phyloP scores from a whole-genome alignment of 1,140 invertebrate species.

The Trichonephila clavata region DNA sequence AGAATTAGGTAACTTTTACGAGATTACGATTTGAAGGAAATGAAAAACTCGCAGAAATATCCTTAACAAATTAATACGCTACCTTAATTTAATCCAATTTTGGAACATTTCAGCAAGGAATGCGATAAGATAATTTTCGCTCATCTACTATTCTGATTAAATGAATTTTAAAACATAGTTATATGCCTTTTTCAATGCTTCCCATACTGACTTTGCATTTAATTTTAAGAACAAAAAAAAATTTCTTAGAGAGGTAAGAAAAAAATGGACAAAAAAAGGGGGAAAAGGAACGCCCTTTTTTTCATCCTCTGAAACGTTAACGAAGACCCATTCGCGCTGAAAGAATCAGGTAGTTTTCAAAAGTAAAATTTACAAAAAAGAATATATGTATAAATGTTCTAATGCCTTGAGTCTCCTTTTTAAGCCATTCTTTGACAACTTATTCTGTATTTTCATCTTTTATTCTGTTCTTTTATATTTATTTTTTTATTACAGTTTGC shows the following conservation, averaged over 20 bases:
- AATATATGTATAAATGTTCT: slow-evolving; percentile 7
- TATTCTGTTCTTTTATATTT: neutral
- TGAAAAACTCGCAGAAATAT: neutral
- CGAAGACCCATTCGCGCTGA: neutral
- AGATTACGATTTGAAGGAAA: no score
- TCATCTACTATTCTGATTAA: neutral
- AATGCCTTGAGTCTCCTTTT: neutral
- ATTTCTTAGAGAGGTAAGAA: neutral
- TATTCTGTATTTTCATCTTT: neutral
- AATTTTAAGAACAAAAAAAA: neutral
- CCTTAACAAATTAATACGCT: neutral
- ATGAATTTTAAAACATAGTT: neutral
- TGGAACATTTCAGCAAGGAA: neutral
- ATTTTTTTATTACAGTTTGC: neutral
- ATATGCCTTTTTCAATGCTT: neutral
- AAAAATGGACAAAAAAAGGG: neutral
- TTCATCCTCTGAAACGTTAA: neutral
- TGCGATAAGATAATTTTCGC: neutral
- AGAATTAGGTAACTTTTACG: no score
- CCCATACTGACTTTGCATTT: neutral
- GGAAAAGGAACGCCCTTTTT: neutral
- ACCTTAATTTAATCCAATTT: neutral
- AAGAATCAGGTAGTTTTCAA: neutral
- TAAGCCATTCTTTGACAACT: neutral
- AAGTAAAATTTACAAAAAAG: neutral